Evolutionary conservation across 2,888 invertebrate species (phyloP).

Genomic region (Barypeithes pellucidus): DNA sequence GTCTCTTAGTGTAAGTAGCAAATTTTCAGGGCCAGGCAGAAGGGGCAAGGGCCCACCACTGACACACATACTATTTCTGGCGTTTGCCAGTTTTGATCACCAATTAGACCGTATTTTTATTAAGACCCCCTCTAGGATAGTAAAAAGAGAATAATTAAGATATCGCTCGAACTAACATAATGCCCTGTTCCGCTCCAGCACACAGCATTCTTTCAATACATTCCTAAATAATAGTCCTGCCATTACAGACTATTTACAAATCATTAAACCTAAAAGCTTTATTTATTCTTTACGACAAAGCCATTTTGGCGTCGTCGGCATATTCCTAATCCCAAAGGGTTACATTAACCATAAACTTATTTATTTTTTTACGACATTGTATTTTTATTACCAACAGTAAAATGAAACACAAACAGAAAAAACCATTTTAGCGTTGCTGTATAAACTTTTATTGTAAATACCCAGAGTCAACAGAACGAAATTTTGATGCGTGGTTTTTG

Average conservation of each 20-base stretch:
- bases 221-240: background rate
- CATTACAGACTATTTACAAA: slow-evolving; percentile 19
- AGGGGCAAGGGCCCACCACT: too few relatives aligned
- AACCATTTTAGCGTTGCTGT: slow-evolving; percentile 51
- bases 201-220: background rate
- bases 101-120: too few relatives aligned
- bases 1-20: too few relatives aligned
- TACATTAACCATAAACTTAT: slow-evolving; percentile 48
- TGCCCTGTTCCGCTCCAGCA: background rate
- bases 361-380: slow-evolving; percentile 49
- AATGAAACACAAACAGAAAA: slow-evolving; percentile 51
- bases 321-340: slow-evolving; percentile 43
- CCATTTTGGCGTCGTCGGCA: slow-evolving; percentile 36
- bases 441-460: slow-evolving; percentile 55
- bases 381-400: slow-evolving; percentile 50
- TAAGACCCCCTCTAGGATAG: too few relatives aligned
- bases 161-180: too few relatives aligned
- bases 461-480: slow-evolving; percentile 47
- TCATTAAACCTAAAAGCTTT: slow-evolving; percentile 24
- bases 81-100: too few relatives aligned
- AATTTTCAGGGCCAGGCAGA: too few relatives aligned
- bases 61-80: too few relatives aligned
- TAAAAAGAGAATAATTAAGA: too few relatives aligned
- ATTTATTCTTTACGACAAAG: slow-evolving; percentile 18
- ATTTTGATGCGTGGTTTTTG: slow-evolving; percentile 43